Evolutionary conservation across 2,113 vertebrate species (phyloP), one percentile per base, ranked within the genome.

Genomic region (Hystrix cristata): DNA sequence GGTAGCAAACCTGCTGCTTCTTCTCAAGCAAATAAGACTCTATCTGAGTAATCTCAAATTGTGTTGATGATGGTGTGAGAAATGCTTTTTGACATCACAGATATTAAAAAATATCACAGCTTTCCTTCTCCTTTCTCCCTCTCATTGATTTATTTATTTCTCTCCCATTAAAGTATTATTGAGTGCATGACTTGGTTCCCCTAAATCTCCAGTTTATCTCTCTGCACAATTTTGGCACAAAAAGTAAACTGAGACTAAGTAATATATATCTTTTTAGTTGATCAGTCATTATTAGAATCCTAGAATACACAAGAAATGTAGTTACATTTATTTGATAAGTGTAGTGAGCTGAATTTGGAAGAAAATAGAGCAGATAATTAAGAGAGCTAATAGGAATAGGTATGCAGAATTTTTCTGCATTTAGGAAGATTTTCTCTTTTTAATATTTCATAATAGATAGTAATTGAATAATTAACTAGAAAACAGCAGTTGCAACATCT

Each of bases 21-120:
- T 90, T 90, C 51, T 94, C 23, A 34, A 94, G 84, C 72, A 94
- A 96, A 48, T 86, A 95, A 92, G 79, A 71, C 67, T 95, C 34
- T 46, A 83, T 84, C 80, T 91, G 79, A 88, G 84, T 85, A 83
- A 94, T 57, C 97, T 83, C 51, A 94, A 83, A 86, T 96, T 64
- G n/a, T 93, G 82, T 43, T 97, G 67, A 95, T 91, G 93, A 95
- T 93, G 18, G 18, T 93, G 86, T 95, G 67, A 94, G 76, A 95
- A 97, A 80, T 84, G 15, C 27, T 96, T 27, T 72, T 87, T 84
- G 19, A 71, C 87, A 96, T 87, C 23, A 15, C 83, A 6, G 6
- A 72, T 83, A 90, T 60, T 96, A 69, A 65, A 95, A 85, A 78
- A 64, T 5, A 78, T 48, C 57, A 57, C 14, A 90, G 59, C 34